Evolutionary conservation across 2,797 vertebrate species (phyloP), one percentile per base, ranked within the genome.

Genomic region (Triplophysa yarkandensis): DNA sequence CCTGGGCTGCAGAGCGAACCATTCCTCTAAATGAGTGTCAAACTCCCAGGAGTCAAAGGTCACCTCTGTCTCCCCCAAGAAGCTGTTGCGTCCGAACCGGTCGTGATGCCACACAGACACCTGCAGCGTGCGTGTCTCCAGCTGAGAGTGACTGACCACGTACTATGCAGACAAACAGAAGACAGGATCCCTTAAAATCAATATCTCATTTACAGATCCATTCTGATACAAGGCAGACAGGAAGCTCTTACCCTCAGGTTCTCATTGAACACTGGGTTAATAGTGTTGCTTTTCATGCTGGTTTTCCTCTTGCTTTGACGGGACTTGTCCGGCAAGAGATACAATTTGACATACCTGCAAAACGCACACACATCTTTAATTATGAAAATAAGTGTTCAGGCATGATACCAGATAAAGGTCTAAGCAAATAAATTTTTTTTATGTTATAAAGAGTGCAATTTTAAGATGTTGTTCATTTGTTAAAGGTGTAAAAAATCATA

Each of bases 21-120:
- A 97, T 67, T 96, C 94, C 80, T 98, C 94, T 0, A 89, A 83
- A 71, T 94, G 89, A 66, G 93, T 94, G 85, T 98, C 95, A 25
- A 98, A 96, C 89, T 98, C 95, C 95, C 95, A 97, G 68, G 95
- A 94, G 80, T 99, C 98, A 1, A 99, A 95, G 67, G 93, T 93
- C 87, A 98, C 90, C 89, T 98, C 95, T 84, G 96, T 95, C 89
- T 99, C 95, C 46, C 98, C 97, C 27, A 99, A 91, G 88, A 99
- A 99, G 84, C 90, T 96, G 88, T 99, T 99, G 74, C 78, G 94
- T 78, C 96, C 95, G 77, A 99, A 98, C 4, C 95, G 93, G 89
- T 98, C 98, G 67, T 98, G 93, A 85, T 99, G 97, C 97, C 97
- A 99, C 76, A 99, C 94, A 1, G 97, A 96, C 62, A 98, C 90